A percentile compares a stretch with the other conserved stretches of the same genome.
Evolutionary conservation across 2,113 vertebrate genomes (phyloP).

Genomic region (Oreochromis tanganicae): DNA sequence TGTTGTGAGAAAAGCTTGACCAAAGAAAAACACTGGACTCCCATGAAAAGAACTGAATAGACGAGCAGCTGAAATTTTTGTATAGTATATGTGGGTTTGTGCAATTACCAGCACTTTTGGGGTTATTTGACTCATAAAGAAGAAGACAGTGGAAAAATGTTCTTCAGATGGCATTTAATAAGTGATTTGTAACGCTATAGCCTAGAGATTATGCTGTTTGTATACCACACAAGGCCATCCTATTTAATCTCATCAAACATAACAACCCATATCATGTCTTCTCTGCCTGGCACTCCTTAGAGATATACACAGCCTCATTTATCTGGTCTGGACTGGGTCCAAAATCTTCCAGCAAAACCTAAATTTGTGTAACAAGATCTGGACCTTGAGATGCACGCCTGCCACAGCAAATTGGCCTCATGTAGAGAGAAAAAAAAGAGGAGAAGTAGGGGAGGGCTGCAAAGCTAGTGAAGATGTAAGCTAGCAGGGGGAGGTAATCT

Average conservation of each 20-base stretch:
- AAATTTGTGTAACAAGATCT: conserved; percentile 77
- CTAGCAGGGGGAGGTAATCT: conserved; percentile 67
- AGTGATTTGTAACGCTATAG: conserved; percentile 60
- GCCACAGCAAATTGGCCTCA: conserved; percentile 77
- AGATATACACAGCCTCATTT: conserved; percentile 56
- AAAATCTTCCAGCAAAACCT: conserved; percentile 63
- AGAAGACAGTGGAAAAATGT: conserved; percentile 10
- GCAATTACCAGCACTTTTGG: background rate
- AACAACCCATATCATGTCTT: conserved; percentile 66
- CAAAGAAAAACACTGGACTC: conserved; percentile 1
- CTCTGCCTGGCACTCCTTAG: conserved; percentile 38
- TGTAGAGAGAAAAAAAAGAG: conserved; percentile 49
- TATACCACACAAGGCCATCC: conserved; percentile 37
- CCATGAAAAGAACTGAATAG: background rate
- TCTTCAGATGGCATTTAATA: conserved; percentile 33
- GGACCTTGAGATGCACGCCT: conserved; percentile 67
- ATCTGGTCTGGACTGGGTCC: conserved; percentile 65
- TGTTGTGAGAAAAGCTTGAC: conserved; percentile 29
- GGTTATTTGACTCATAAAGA: conserved; percentile 15
- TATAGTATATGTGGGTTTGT: background rate
- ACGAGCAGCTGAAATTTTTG: conserved; percentile 4
- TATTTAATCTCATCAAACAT: conserved; percentile 65
- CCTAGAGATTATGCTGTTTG: conserved; percentile 50
- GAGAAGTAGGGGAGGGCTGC: conserved; percentile 12
- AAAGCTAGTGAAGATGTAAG: conserved; percentile 61